phyloP scores from a whole-genome alignment of 2,888 invertebrate species.

The Spodoptera littoralis region DNA sequence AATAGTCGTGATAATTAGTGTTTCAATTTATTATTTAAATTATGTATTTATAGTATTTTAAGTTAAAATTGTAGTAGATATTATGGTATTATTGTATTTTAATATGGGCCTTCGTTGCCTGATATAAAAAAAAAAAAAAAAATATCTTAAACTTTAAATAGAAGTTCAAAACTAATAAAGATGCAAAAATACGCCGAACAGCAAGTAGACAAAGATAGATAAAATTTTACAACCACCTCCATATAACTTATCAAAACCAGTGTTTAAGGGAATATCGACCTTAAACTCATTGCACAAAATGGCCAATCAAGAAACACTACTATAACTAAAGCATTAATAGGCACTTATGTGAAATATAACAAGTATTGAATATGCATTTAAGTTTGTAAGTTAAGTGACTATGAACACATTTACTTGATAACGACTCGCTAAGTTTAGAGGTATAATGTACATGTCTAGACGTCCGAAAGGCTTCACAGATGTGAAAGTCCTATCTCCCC shows the following conservation, averaged over 20 bases:
- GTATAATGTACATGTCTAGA: conserved; percentile 40
- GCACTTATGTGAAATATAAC: too few relatives aligned
- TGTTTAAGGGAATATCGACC: conserved; percentile 26
- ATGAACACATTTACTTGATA: conserved; percentile 29
- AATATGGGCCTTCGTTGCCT: too few relatives aligned
- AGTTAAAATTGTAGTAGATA: too few relatives aligned
- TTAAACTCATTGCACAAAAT: conserved; percentile 22
- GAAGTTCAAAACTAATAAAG: too few relatives aligned
- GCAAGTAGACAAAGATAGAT: not conserved
- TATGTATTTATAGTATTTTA: too few relatives aligned
- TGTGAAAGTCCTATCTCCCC: conserved; percentile 8
- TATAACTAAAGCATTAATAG: conserved; percentile 12
- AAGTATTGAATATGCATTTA: conserved; percentile 18
- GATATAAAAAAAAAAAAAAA: too few relatives aligned
- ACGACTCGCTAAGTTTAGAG: conserved; percentile 21
- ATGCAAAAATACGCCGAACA: too few relatives aligned
- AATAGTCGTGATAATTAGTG: too few relatives aligned
- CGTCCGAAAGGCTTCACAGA: conserved; percentile 3
- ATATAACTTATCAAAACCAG: conserved; percentile 13
- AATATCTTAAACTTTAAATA: not conserved
- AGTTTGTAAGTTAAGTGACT: conserved; percentile 20
- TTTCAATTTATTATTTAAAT: too few relatives aligned
- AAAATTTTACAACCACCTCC: conserved; percentile 26
- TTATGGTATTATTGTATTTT: too few relatives aligned
- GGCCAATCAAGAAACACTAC: conserved; percentile 32